Percentiles rank a stretch among this genome's conserved stretches.
Evolutionary conservation across 2,888 invertebrate species (phyloP).

Genomic region (Shargacucullia verbasci): DNA sequence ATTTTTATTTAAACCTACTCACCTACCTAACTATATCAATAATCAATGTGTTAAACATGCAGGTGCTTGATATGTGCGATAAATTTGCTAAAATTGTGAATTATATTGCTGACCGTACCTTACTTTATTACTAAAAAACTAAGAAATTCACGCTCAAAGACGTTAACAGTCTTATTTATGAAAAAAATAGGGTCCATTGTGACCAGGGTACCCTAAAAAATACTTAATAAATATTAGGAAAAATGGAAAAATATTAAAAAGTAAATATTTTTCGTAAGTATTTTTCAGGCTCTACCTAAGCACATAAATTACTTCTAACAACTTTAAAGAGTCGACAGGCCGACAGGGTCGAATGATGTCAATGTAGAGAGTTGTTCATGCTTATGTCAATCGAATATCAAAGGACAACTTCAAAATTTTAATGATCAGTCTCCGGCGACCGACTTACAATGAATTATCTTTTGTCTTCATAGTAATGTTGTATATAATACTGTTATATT

Average conservation of each 20-base stretch:
- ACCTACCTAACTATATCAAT: slow-evolving; percentile 43
- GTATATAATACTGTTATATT: too few species aligned
- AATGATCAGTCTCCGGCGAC: too few species aligned
- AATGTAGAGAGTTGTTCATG: too few species aligned
- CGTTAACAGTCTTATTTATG: slow-evolving; percentile 52
- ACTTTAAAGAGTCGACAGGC: too few species aligned
- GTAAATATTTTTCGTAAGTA: too few species aligned
- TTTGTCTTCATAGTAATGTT: too few species aligned
- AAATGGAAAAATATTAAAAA: slow-evolving; percentile 2
- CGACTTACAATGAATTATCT: too few species aligned
- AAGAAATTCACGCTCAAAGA: slow-evolving; percentile 29
- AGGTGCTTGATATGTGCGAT: slow-evolving; percentile 76
- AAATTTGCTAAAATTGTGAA: slow-evolving; percentile 56
- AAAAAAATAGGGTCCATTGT: slow-evolving; percentile 14
- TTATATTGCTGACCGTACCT: slow-evolving; percentile 47
- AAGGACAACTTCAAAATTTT: too few species aligned
- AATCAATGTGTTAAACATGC: slow-evolving; percentile 64
- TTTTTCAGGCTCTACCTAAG: too few species aligned
- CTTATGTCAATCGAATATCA: too few species aligned
- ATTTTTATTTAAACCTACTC: slow-evolving; percentile 2
- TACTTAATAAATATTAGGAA: not conserved
- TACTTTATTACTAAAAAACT: slow-evolving; percentile 36
- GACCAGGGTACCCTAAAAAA: slow-evolving; percentile 7
- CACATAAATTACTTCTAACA: too few species aligned
- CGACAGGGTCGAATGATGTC: too few species aligned